Base-by-base conservation (phyloP, 2,888 invertebrate genomes). In the Apodemia mormo region DNA sequence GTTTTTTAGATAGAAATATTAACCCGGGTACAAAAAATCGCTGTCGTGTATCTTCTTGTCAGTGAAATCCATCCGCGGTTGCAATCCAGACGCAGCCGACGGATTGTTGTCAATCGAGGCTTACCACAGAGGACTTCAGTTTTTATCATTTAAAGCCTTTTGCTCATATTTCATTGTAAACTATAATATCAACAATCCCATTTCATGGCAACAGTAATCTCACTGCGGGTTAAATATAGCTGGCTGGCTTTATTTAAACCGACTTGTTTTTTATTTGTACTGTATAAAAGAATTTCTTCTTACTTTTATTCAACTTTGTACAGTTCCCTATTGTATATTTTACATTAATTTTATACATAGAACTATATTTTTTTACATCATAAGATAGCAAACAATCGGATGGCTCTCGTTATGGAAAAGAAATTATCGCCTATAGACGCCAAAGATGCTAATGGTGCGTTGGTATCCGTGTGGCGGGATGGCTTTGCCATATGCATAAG, bases 101-200 rank as follows among this genome's bases (percentile, higher is more conserved):
- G 52, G 52, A 52, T 52, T 52, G 52, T 52, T n/a, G 52, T 52
- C 52, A n/a, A n/a, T 52, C n/a, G n/a, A 52, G 52, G 52, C 52
- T 52, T 52, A n/a, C 52, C 52, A 52, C 52, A 52, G 52, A 52
- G 52, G 52, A 52, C 52, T 14, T n/a, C 52, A 52, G 52, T 52
- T 52, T 52, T 52, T 52, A n/a, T 52, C 6, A n/a, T 52, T 52
- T n/a, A 7, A 52, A 52, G 52, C 52, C 52, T 52, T 52, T 52
- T n/a, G 52, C 52, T n/a, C 52, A n/a, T 52, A 6, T 52, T 52
- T 52, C 52, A 52, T 52, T 52, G 52, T 52, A 52, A 52, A 52
- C 52, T 22, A 22, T 22, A 6, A 52, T 52, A 52, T 52, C n/a
- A n/a, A 52, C 52, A 52, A 52, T 52, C 52, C 52, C n/a, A 52